Percentiles rank a stretch among this genome's conserved stretches.
phyloP scores from a whole-genome alignment of 2,113 vertebrate genomes.

The Gymnogyps californianus region DNA sequence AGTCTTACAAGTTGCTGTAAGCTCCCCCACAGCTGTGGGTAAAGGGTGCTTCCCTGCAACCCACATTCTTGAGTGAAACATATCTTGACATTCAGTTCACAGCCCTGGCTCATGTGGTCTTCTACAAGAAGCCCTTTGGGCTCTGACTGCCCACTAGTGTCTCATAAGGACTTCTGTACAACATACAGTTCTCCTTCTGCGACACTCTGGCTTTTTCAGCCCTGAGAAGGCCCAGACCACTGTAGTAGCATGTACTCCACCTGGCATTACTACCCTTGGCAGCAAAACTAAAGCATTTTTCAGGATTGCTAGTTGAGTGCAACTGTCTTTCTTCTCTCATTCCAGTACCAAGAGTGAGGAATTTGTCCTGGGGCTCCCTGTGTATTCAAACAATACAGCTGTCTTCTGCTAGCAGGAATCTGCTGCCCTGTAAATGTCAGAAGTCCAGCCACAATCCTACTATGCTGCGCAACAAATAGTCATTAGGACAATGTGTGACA shows the following conservation, averaged over 20 bases:
- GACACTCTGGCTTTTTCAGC: not conserved
- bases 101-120: not conserved
- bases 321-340: not conserved
- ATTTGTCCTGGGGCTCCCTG: not conserved
- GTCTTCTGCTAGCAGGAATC: not conserved
- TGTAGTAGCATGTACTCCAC: not conserved
- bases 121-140: not conserved
- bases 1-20: not conserved
- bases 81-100: not conserved
- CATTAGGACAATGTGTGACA: not conserved
- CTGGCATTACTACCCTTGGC: not conserved
- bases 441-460: not conserved
- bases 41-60: not conserved
- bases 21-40: not conserved
- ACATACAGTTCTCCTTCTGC: not conserved
- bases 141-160: not conserved
- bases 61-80: not conserved
- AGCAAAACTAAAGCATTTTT: not conserved
- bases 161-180: not conserved
- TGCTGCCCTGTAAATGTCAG: not conserved
- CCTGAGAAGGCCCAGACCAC: not conserved
- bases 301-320: not conserved
- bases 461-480: not conserved
- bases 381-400: not conserved
- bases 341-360: not conserved